Conservation (phyloP, 1,140 invertebrate species). For the Steinernema khuongi region DNA sequence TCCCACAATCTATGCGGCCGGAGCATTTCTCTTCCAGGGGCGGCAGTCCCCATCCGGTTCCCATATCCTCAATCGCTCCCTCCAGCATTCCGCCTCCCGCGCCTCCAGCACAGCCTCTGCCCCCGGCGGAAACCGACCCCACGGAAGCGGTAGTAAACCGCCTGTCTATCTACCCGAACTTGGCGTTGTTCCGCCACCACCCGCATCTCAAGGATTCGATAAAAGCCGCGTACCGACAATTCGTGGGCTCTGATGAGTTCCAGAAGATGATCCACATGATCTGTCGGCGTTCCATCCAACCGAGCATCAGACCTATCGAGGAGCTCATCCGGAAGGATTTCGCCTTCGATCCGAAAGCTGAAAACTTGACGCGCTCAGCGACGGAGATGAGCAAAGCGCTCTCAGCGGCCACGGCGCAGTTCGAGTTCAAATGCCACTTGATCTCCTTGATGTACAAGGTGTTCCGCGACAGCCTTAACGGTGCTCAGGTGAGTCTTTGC, state of each 20-base stretch:
- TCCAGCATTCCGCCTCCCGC: background rate
- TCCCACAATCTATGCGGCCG: conserved; percentile 13
- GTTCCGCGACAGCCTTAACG: conserved; percentile 81
- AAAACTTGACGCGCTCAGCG: conserved; percentile 79
- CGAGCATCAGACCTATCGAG: conserved; percentile 88
- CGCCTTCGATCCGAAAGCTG: conserved; percentile 87
- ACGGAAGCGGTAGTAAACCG: conserved; percentile 68
- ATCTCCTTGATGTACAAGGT: background rate
- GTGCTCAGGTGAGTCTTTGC: conserved; percentile 66
- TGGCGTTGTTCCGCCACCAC: conserved; percentile 63
- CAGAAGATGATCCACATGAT: background rate
- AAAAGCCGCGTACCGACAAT: conserved; percentile 86
- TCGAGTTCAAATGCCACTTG: background rate
- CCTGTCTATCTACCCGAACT: conserved; percentile 65
- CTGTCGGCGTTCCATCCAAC: background rate
- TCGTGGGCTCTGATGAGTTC: conserved; percentile 68
- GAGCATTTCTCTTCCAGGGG: conserved; percentile 5
- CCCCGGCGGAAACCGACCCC: background rate
- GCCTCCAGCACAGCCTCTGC: conserved; percentile 19
- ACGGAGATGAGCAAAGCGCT: conserved; percentile 93
- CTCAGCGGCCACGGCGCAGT: conserved; percentile 82
- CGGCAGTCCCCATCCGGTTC: background rate
- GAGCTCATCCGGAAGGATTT: conserved; percentile 97
- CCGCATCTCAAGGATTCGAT: conserved; percentile 83
- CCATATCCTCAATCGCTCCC: background rate